A percentile compares a stretch with the other conserved stretches of the same genome.
Evolutionary conservation across 2,113 vertebrate species (phyloP).

Genomic region (Eclectus roratus): DNA sequence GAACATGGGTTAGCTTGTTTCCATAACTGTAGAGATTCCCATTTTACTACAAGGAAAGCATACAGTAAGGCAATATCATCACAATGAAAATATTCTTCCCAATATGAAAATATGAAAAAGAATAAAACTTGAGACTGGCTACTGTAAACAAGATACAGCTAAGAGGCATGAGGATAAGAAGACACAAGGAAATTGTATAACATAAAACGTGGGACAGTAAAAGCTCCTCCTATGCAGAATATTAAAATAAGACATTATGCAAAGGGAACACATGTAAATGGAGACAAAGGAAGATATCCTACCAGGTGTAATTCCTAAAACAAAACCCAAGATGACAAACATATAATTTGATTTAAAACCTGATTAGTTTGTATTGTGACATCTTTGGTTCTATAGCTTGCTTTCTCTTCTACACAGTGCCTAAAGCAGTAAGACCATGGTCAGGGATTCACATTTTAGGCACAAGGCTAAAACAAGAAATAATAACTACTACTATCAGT

Average conservation of each 20-base stretch:
- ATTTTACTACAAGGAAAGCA: background rate
- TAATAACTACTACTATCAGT: background rate
- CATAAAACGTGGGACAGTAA: background rate
- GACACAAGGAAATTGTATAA: background rate
- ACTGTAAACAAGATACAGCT: background rate
- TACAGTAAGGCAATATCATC: background rate
- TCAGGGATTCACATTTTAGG: background rate
- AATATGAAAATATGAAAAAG: background rate
- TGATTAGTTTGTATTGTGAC: background rate
- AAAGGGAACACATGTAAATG: background rate
- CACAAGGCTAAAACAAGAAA: background rate
- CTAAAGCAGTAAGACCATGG: background rate
- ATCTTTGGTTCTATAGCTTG: background rate
- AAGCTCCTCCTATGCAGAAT: background rate
- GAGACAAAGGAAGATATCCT: background rate
- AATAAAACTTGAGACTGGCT: background rate
- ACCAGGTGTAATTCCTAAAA: background rate
- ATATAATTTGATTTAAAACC: background rate
- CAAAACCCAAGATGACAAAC: background rate
- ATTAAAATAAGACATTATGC: background rate
- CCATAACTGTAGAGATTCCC: background rate
- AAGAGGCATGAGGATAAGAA: background rate
- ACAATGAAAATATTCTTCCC: background rate
- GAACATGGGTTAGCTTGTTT: background rate
- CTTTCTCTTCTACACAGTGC: background rate